phyloP scores from a whole-genome alignment of 2,113 vertebrate species.

The Equus przewalskii region DNA sequence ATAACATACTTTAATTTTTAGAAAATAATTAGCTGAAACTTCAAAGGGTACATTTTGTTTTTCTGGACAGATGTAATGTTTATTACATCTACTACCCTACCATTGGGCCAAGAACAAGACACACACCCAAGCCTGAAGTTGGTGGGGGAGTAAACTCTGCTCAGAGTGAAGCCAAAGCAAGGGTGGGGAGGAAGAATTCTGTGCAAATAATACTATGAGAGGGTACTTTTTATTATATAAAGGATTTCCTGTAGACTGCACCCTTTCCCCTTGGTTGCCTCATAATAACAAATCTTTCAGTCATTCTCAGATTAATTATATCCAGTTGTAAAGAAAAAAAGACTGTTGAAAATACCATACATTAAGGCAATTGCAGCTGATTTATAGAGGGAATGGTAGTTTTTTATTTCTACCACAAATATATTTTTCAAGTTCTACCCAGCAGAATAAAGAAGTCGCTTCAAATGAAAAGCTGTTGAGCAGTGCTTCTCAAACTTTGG shows the following conservation, averaged over 20 bases:
- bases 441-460: neutral
- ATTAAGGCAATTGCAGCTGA: neutral
- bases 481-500: neutral
- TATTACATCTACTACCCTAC: neutral
- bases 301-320: neutral
- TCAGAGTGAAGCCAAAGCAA: neutral
- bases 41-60: neutral
- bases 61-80: neutral
- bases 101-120: neutral
- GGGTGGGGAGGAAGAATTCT: neutral
- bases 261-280: neutral
- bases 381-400: neutral
- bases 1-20: neutral
- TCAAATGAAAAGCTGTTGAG: neutral
- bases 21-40: neutral
- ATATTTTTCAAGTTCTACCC: neutral
- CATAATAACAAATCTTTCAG: neutral
- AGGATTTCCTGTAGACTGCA: neutral
- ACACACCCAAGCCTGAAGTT: neutral
- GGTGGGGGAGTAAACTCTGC: neutral
- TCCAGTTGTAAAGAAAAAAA: neutral
- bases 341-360: neutral
- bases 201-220: neutral
- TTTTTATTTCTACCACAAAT: neutral
- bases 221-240: neutral